Conservation (phyloP, 2,113 vertebrate genomes). For the Silurus meridionalis region DNA sequence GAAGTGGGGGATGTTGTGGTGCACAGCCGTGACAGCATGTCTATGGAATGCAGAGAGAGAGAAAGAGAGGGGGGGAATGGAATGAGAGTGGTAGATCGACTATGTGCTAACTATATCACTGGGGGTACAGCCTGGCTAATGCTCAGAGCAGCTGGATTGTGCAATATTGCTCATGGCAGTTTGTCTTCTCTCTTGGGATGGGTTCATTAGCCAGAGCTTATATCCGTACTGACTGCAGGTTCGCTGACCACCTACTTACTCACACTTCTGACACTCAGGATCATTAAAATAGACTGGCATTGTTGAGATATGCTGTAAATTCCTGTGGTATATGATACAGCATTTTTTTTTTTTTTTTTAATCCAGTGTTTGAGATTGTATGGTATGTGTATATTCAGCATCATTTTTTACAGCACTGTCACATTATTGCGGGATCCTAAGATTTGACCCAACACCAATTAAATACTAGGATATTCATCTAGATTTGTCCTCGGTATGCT, state of each 20-base stretch:
- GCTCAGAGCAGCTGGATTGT: not conserved
- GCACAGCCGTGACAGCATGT: slow-evolving; percentile 47
- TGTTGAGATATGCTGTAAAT: not conserved
- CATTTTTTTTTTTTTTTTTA: not conserved
- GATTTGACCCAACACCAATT: not conserved
- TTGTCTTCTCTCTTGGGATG: slow-evolving; percentile 12
- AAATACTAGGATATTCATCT: not conserved
- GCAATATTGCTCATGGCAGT: slow-evolving; percentile 10
- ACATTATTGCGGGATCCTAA: not conserved
- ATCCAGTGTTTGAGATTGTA: not conserved
- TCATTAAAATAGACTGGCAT: slow-evolving; percentile 21
- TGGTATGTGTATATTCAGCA: not conserved
- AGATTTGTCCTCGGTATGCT: not conserved
- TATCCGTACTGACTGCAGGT: slow-evolving; percentile 18
- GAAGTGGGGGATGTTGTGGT: slow-evolving; percentile 21
- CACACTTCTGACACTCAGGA: not conserved
- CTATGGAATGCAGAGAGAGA: slow-evolving; percentile 34
- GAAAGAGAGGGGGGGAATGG: not conserved
- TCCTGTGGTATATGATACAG: not conserved
- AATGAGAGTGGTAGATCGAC: slow-evolving; percentile 22
- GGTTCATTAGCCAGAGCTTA: slow-evolving; percentile 10
- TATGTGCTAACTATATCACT: slow-evolving; percentile 23
- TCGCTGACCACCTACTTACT: not conserved
- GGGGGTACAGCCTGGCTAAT: slow-evolving; percentile 21
- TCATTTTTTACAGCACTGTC: not conserved